Evolutionary conservation across 2,888 invertebrate species (phyloP).

Genomic region (Hymenopus coronatus): DNA sequence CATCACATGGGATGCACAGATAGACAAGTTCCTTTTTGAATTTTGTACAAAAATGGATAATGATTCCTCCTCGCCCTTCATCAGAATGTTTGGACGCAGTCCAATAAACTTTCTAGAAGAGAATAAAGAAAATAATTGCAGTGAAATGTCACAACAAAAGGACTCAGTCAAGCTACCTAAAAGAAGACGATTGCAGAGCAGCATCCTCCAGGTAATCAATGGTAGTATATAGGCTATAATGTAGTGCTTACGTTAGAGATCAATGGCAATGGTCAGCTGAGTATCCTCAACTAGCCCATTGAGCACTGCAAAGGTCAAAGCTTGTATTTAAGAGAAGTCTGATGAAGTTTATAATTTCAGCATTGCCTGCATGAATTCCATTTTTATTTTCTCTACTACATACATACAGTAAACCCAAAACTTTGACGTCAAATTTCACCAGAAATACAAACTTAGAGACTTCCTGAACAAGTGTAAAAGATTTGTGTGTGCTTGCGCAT

Average conservation of each 20-base stretch:
- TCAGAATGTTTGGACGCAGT: constrained; percentile 37
- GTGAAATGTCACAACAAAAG: constrained; percentile 28
- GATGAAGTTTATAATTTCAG: no score
- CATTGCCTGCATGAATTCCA: no score
- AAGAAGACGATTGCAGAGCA: constrained; percentile 36
- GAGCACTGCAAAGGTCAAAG: no score
- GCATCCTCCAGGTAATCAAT: constrained; percentile 36
- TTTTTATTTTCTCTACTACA: no score
- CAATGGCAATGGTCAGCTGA: not conserved
- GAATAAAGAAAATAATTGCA: constrained; percentile 33
- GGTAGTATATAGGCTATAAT: not conserved
- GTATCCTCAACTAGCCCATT: no score
- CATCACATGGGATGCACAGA: constrained; percentile 35
- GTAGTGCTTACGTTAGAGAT: not conserved
- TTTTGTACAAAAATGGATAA: constrained; percentile 30
- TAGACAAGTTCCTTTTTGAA: constrained; percentile 36
- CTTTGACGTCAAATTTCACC: no score
- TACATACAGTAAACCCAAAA: no score
- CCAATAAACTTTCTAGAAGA: constrained; percentile 29
- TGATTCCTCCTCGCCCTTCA: constrained; percentile 35
- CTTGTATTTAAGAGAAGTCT: no score
- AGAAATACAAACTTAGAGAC: no score
- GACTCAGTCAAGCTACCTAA: constrained; percentile 1
- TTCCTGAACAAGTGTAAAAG: no score
- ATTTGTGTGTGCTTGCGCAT: no score